Evolutionary conservation across 37 sponge, comb jelly and placozoan genomes (phyloP), one percentile per base, ranked within the genome.

Genomic region (Chondrosia reniformis): DNA sequence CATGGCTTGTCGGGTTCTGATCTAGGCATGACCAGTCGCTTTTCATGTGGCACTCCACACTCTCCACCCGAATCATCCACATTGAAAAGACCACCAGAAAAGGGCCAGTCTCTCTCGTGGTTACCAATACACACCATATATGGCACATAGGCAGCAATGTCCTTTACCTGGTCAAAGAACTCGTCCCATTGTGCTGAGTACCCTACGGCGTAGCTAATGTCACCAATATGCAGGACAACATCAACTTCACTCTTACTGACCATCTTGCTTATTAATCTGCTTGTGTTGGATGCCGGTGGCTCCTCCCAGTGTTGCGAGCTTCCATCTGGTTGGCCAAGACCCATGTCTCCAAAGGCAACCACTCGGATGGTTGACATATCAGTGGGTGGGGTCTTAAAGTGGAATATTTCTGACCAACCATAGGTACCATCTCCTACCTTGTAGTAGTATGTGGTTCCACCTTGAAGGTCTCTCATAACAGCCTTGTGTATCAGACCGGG

Each of bases 211-310:
- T 39, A 55, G 3, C 42, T 55, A 52, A 92, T 87, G 77, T 92
- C 93, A 42, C 93, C 93, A 61, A 92, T 88, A 73, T 92, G 93
- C 10, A 92, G 81, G 45, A 92, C 80, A 41, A 92, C 49, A 77
- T 88, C 85, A 24, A 56, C 79, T 15, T 84, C 49, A 28, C 46
- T 46, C 12, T 75, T 55, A 25, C 78, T 58, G 12, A 84, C 57
- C 41, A 79, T 41, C 33, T 62, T 31, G 31, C 33, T 58, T 5
- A 92, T 58, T 0, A 64, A 54, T 17, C 33, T 37, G 33, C 86
- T 88, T 45, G 86, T 88, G 66, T 84, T 82, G 22, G 81, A 33
- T 5, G 93, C 83, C 12, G 81, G 76, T 7, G 76, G 77, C 85
- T 89, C 78, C 34, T 54, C 63, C 25, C 37, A 45, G 15, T 77